Percentiles rank a stretch among this genome's conserved stretches.
These are phyloP conservation scores for Coregonus ussuriensis DNA, from an alignment of 2,797 vertebrate species.

Conservation along the genomic window DNA sequence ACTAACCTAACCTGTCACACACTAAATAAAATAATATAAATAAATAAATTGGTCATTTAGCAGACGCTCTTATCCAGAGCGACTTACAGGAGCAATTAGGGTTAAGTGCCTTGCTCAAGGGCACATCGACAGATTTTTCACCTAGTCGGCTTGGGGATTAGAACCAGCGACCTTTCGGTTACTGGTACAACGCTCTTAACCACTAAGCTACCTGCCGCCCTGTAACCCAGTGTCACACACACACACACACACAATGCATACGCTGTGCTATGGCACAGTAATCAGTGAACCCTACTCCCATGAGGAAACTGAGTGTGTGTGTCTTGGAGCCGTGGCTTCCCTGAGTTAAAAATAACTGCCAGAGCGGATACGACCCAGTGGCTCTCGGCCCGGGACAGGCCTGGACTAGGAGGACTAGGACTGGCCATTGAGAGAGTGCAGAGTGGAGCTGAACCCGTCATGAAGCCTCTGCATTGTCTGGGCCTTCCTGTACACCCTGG, in stretches of 20 bases:
- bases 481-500: conserved; percentile 80
- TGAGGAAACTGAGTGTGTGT: conserved; percentile 52
- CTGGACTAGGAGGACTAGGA: conserved; percentile 34
- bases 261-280: neutral
- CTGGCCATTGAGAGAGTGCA: conserved; percentile 40
- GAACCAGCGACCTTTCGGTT: too few species aligned
- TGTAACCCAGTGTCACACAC: neutral
- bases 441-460: conserved; percentile 71
- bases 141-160: too few species aligned
- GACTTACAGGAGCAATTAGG: too few species aligned
- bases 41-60: too few species aligned
- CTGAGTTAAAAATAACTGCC: conserved; percentile 74
- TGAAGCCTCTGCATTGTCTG: conserved; percentile 83
- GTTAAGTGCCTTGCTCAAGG: too few species aligned
- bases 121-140: too few species aligned
- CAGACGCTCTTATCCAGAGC: too few species aligned
- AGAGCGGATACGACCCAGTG: conserved; percentile 62
- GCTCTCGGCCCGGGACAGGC: conserved; percentile 47
- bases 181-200: too few species aligned
- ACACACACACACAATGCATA: too few species aligned
- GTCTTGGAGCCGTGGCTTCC: conserved; percentile 58
- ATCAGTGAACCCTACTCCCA: conserved; percentile 52
- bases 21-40: too few species aligned
- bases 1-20: conserved; percentile 19
- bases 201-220: too few species aligned